These are phyloP conservation scores for Climacteris rufus DNA, from an alignment of 2,113 vertebrate species.

Conservation along the genomic window DNA sequence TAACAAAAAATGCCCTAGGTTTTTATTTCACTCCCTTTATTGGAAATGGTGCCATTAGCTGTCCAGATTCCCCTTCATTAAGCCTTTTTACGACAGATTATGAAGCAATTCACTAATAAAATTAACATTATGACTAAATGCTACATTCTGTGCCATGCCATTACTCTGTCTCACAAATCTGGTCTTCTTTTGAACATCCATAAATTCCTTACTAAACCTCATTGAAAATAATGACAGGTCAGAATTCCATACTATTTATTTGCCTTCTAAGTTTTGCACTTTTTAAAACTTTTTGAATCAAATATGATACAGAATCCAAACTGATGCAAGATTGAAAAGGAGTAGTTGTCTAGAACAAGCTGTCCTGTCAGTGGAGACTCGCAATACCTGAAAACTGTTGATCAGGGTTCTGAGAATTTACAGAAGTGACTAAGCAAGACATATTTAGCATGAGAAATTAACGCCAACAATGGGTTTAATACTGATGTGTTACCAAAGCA, in stretches of 20 bases:
- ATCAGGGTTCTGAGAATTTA: neutral
- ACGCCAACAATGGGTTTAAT: neutral
- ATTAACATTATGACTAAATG: neutral
- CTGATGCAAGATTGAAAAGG: neutral
- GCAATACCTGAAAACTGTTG: neutral
- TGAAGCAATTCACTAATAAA: neutral
- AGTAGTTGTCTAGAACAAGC: neutral
- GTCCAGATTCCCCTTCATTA: neutral
- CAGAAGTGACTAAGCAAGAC: neutral
- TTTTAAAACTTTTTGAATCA: neutral
- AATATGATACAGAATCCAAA: neutral
- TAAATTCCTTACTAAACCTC: neutral
- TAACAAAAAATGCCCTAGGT: neutral
- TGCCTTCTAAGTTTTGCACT: neutral
- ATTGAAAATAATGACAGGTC: neutral
- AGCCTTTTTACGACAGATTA: neutral
- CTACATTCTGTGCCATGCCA: neutral
- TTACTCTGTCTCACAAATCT: neutral
- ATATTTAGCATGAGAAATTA: neutral
- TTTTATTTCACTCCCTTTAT: neutral
- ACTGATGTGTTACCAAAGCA: neutral
- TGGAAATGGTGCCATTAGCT: neutral
- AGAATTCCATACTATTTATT: neutral
- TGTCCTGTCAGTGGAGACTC: neutral
- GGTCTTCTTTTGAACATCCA: neutral